phyloP scores from a whole-genome alignment of 2,888 invertebrate genomes.

The Tryphoninae sp. region DNA sequence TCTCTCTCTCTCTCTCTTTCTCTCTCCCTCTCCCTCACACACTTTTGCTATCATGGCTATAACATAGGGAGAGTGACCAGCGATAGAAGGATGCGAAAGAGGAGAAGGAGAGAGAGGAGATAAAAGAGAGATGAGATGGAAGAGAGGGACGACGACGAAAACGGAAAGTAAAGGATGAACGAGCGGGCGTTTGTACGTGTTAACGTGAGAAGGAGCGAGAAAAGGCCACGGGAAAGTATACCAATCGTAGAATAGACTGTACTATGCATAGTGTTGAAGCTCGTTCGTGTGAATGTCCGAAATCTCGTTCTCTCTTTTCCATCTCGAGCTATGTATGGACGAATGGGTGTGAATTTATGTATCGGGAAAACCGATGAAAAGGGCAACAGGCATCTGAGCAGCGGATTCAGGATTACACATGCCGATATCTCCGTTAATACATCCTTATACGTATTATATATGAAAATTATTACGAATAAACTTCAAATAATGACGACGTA shows the following conservation, averaged over 20 bases:
- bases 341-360: slow-evolving; percentile 21
- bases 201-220: neutral
- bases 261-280: slow-evolving; percentile 3
- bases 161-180: slow-evolving; percentile 41
- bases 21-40: no score
- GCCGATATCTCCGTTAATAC: slow-evolving; percentile 43
- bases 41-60: neutral
- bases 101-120: slow-evolving; percentile 9
- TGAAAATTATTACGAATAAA: neutral
- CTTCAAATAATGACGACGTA: neutral
- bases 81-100: slow-evolving; percentile 18
- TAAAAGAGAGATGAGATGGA: slow-evolving; percentile 27
- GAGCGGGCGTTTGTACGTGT: slow-evolving; percentile 14
- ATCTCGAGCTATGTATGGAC: slow-evolving; percentile 11
- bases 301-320: slow-evolving; percentile 18
- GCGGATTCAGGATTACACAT: slow-evolving; percentile 32
- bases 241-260: slow-evolving; percentile 2
- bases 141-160: slow-evolving; percentile 12
- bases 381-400: slow-evolving; percentile 17
- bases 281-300: slow-evolving; percentile 27
- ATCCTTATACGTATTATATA: neutral
- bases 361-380: slow-evolving; percentile 40
- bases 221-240: slow-evolving; percentile 11
- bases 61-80: neutral
- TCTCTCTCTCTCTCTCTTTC: neutral